These are phyloP conservation scores for Ichneumoninae sp. DNA, from an alignment of 2,888 invertebrate genomes.

Conservation along the genomic window DNA sequence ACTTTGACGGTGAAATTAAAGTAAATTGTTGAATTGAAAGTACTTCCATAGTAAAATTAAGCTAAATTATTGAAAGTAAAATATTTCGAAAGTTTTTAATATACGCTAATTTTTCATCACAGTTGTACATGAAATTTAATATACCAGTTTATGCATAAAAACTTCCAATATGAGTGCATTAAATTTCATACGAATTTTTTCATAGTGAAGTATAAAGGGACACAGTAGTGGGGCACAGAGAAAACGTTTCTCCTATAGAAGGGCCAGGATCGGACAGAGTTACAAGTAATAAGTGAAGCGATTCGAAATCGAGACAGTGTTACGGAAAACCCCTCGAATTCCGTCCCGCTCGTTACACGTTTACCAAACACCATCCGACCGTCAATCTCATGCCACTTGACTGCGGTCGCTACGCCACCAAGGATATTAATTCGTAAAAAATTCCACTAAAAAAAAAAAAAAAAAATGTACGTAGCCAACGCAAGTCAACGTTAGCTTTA, in stretches of 20 bases:
- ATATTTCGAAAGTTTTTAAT: no score
- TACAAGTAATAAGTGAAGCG: conserved; percentile 21
- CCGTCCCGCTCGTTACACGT: conserved; percentile 35
- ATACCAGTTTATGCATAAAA: no score
- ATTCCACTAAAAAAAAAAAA: conserved; percentile 34
- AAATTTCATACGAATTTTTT: no score
- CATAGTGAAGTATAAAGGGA: neutral
- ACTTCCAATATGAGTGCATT: no score
- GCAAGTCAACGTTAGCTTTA: conserved; percentile 37
- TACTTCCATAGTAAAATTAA: no score
- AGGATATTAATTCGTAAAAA: conserved; percentile 25
- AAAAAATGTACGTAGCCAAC: conserved; percentile 33
- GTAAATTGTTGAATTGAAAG: no score
- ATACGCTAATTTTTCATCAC: neutral
- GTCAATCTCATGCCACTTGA: conserved; percentile 58
- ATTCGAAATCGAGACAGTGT: conserved; percentile 14
- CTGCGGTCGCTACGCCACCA: conserved; percentile 58
- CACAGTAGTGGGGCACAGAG: conserved; percentile 4
- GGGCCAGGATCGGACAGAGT: conserved; percentile 11
- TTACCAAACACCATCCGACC: conserved; percentile 42
- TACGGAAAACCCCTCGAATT: neutral
- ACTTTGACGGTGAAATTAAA: no score
- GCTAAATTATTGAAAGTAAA: no score
- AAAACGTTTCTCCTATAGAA: conserved; percentile 12
- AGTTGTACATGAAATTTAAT: no score